These are phyloP conservation scores for Tetropium fuscum DNA, from an alignment of 2,888 invertebrate species.

Conservation along the genomic window DNA sequence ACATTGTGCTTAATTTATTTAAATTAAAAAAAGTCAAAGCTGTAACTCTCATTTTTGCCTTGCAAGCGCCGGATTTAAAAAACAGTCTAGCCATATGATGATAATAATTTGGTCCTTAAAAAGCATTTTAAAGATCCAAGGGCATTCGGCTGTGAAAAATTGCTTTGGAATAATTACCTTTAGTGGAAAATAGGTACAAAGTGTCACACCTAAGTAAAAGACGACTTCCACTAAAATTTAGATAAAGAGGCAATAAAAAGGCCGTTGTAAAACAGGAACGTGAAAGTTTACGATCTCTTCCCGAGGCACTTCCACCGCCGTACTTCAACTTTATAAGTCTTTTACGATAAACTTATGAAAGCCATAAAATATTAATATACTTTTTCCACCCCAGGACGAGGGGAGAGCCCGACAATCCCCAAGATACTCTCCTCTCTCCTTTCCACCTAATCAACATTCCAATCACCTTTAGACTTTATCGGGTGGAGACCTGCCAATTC, in stretches of 20 bases:
- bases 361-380: constrained; percentile 59
- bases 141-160: no score
- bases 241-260: constrained; percentile 53
- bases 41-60: no score
- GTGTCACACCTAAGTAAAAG: constrained; percentile 9
- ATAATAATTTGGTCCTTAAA: no score
- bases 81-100: no score
- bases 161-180: no score
- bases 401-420: constrained; percentile 31
- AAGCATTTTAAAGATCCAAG: no score
- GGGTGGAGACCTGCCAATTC: constrained; percentile 60
- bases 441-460: constrained; percentile 65
- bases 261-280: constrained; percentile 50
- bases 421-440: constrained; percentile 48
- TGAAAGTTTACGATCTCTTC: constrained; percentile 51
- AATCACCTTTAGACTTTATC: constrained; percentile 65
- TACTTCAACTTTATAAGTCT: constrained; percentile 55
- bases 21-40: no score
- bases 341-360: constrained; percentile 56
- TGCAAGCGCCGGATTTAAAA: no score
- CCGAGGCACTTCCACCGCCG: constrained; percentile 46
- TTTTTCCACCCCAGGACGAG: constrained; percentile 32
- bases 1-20: no score
- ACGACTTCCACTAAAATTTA: constrained; percentile 44
- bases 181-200: no score